Evolutionary conservation across 2,888 invertebrate genomes (phyloP).

Genomic region (Ochropleura leucogaster): DNA sequence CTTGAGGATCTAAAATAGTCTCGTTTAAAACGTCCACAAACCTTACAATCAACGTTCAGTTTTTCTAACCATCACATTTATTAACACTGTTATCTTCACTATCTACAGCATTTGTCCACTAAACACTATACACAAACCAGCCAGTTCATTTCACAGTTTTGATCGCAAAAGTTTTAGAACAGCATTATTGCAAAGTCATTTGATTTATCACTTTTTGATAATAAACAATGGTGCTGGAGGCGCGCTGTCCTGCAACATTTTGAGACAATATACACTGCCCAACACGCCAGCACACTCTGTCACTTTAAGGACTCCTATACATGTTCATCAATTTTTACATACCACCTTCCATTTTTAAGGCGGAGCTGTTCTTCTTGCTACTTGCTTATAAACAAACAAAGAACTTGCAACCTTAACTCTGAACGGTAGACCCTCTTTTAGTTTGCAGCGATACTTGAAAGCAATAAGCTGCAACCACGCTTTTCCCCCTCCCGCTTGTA

Average conservation of each 20-base stretch:
- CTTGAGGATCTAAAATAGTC: slow-evolving; percentile 3
- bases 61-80: slow-evolving; percentile 61
- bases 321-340: slow-evolving; percentile 91
- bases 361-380: slow-evolving; percentile 88
- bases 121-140: slow-evolving; percentile 64
- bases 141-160: slow-evolving; percentile 69
- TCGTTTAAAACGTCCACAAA: slow-evolving; percentile 52
- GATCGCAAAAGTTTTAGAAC: slow-evolving; percentile 71
- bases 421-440: slow-evolving; percentile 52
- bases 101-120: slow-evolving; percentile 59
- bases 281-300: slow-evolving; percentile 90
- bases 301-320: slow-evolving; percentile 91
- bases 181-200: slow-evolving; percentile 87
- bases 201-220: slow-evolving; percentile 90
- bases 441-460: slow-evolving; percentile 55
- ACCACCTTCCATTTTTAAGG: slow-evolving; percentile 91
- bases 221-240: slow-evolving; percentile 86
- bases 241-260: slow-evolving; percentile 87
- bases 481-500: slow-evolving; percentile 82
- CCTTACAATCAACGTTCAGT: slow-evolving; percentile 37
- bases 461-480: slow-evolving; percentile 79
- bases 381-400: slow-evolving; percentile 66
- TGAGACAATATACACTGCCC: slow-evolving; percentile 90
- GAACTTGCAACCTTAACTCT: slow-evolving; percentile 57
- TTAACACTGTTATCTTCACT: slow-evolving; percentile 57